Evolutionary conservation across 2,888 invertebrate species (phyloP).

Genomic region (Eulithis testata): DNA sequence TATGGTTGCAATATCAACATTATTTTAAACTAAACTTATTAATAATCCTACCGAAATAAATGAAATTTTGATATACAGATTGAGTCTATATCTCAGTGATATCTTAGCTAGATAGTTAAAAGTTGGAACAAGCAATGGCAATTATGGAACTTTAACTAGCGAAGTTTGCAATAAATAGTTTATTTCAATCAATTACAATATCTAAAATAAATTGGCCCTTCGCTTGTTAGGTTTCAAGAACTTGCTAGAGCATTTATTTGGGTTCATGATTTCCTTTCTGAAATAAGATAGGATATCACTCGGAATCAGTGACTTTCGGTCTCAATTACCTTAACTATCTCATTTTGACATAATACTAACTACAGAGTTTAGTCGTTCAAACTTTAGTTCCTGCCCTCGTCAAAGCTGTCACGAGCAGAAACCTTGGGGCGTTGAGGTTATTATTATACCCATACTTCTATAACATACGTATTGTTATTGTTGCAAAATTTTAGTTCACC

Average conservation of each 20-base stretch:
- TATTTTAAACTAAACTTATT: not conserved
- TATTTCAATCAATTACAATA: slow-evolving; percentile 23
- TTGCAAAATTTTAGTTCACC: not conserved
- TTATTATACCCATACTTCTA: slow-evolving; percentile 8
- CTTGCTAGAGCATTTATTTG: not conserved
- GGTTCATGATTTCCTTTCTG: not conserved
- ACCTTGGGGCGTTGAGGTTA: slow-evolving; percentile 29
- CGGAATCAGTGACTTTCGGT: not conserved
- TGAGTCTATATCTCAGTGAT: slow-evolving; percentile 1
- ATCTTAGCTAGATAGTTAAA: slow-evolving; percentile 9
- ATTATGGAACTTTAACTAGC: slow-evolving; percentile 52
- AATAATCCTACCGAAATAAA: not conserved
- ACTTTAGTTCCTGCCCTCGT: slow-evolving; percentile 40
- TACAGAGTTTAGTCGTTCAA: slow-evolving; percentile 26
- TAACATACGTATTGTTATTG: slow-evolving; percentile 7
- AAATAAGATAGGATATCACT: not conserved
- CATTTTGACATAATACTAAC: slow-evolving; percentile 8
- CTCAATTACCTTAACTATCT: slow-evolving; percentile 6
- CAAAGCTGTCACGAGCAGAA: slow-evolving; percentile 51
- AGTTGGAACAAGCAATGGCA: slow-evolving; percentile 48
- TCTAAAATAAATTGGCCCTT: slow-evolving; percentile 4
- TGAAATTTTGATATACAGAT: too few species aligned
- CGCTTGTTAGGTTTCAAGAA: slow-evolving; percentile 4
- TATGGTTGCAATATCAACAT: too few species aligned
- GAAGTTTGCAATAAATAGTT: slow-evolving; percentile 46